Evolutionary conservation across 2,113 vertebrate species (phyloP).

Genomic region (Otis tarda): DNA sequence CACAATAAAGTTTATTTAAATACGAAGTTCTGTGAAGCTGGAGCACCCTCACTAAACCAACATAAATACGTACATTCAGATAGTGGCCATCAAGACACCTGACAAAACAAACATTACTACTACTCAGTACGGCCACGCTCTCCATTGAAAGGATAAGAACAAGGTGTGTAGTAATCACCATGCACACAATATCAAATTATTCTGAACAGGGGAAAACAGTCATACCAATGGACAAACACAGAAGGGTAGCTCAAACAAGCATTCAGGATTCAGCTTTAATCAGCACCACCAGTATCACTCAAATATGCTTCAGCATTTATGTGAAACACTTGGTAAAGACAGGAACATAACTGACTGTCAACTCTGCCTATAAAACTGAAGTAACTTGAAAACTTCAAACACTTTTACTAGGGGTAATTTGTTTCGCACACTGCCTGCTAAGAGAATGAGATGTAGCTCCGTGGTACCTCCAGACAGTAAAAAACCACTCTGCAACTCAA

Average conservation of each 20-base stretch:
- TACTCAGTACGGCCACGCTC: background rate
- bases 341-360: background rate
- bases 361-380: background rate
- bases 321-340: background rate
- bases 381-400: background rate
- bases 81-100: background rate
- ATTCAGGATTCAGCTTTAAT: background rate
- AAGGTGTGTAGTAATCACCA: background rate
- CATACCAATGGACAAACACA: background rate
- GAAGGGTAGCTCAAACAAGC: background rate
- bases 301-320: background rate
- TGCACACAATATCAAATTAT: background rate
- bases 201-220: background rate
- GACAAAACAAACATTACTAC: background rate
- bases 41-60: background rate
- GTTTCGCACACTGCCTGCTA: background rate
- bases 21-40: background rate
- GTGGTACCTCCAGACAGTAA: background rate
- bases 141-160: background rate
- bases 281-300: background rate
- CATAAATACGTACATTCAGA: background rate
- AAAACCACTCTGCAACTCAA: background rate
- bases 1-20: background rate
- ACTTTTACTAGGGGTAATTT: background rate
- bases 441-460: background rate